A percentile compares a stretch with the other conserved stretches of the same genome.
These are phyloP conservation scores for Turritopsis dohrnii DNA, from an alignment of 30 jellyfish, hydroid and myxozoan genomes.

Conservation along the genomic window DNA sequence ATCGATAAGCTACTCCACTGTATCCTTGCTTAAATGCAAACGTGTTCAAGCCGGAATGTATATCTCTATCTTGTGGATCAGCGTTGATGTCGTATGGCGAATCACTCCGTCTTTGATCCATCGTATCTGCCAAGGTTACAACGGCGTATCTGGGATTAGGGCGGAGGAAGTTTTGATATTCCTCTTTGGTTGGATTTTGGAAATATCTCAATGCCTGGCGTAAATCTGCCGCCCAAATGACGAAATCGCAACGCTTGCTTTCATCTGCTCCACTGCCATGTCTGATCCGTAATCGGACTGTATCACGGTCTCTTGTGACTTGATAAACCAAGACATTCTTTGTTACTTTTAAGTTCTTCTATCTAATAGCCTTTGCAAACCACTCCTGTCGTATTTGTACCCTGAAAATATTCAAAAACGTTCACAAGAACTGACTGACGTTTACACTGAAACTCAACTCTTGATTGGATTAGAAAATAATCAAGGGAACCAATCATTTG, in stretches of 20 bases:
- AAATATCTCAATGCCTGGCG: not conserved
- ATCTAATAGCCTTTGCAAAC: conserved; percentile 26
- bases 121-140: conserved; percentile 12
- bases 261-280: not conserved
- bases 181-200: conserved; percentile 8
- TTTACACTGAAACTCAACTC: too few relatives aligned
- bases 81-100: not conserved
- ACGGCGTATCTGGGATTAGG: not conserved
- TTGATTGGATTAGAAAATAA: too few relatives aligned
- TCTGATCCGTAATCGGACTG: not conserved
- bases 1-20: not conserved
- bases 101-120: not conserved
- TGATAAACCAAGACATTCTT: not conserved
- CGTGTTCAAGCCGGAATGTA: not conserved
- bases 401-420: too few relatives aligned
- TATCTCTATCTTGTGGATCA: not conserved
- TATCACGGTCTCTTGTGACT: not conserved
- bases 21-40: conserved; percentile 3
- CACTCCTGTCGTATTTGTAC: not conserved
- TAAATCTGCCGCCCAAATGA: conserved; percentile 29
- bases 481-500: too few relatives aligned
- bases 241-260: not conserved
- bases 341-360: not conserved
- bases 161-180: conserved; percentile 7
- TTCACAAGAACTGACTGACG: not conserved